Evolutionary conservation across 2,888 invertebrate genomes (phyloP).

Genomic region (Caenorhabditis sp.): DNA sequence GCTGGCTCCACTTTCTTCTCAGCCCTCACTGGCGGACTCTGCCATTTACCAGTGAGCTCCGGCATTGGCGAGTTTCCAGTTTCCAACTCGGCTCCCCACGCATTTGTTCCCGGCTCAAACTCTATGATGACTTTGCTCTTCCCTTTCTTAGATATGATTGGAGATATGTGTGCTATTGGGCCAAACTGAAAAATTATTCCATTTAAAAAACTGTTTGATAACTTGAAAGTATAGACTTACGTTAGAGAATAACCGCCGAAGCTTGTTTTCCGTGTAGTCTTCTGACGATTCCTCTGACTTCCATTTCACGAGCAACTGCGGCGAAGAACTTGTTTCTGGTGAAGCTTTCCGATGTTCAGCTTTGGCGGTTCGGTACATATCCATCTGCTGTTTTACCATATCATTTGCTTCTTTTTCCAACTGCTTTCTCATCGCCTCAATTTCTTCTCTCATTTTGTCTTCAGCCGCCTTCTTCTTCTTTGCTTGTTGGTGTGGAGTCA

Average conservation of each 20-base stretch:
- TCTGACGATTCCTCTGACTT: conserved; percentile 17
- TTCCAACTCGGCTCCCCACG: conserved; percentile 66
- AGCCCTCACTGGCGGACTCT: conserved; percentile 31
- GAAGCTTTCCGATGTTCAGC: conserved; percentile 26
- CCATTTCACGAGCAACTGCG: conserved; percentile 59
- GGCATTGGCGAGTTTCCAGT: conserved; percentile 46
- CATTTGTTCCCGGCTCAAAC: conserved; percentile 49
- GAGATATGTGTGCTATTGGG: conserved; percentile 36
- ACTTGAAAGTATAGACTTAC: conserved; percentile 19
- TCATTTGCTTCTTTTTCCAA: conserved; percentile 66
- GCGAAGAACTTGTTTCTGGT: background rate
- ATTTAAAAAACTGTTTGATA: background rate
- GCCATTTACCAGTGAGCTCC: conserved; percentile 49
- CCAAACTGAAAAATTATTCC: conserved; percentile 42
- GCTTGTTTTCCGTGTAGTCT: conserved; percentile 45
- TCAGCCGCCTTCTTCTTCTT: conserved; percentile 49
- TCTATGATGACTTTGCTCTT: conserved; percentile 50
- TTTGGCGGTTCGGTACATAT: conserved; percentile 19
- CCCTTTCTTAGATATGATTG: conserved; percentile 41
- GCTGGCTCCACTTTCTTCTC: background rate
- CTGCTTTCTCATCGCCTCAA: conserved; percentile 64
- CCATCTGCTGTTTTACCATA: conserved; percentile 60
- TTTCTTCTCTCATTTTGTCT: conserved; percentile 55
- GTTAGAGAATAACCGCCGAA: conserved; percentile 35
- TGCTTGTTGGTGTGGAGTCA: conserved; percentile 42